These are phyloP conservation scores for Thereva unica DNA, from an alignment of 2,888 invertebrate genomes.

Conservation along the genomic window DNA sequence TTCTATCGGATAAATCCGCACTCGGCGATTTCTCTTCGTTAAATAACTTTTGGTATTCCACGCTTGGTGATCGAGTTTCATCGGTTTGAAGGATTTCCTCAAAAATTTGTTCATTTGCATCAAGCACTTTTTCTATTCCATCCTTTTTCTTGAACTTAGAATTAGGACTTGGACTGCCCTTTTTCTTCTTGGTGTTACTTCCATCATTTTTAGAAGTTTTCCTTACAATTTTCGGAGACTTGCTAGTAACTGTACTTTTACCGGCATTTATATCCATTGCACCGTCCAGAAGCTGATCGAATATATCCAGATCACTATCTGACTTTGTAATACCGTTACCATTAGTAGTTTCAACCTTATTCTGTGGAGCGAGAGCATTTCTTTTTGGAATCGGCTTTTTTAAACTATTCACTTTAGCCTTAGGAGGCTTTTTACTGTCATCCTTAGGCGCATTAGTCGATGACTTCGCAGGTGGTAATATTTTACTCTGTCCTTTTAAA, in stretches of 20 bases:
- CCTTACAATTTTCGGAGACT: slow-evolving; percentile 46
- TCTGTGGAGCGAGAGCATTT: slow-evolving; percentile 41
- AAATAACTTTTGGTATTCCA: slow-evolving; percentile 55
- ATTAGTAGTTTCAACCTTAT: background rate
- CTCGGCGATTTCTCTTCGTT: slow-evolving; percentile 56
- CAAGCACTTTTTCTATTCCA: slow-evolving; percentile 36
- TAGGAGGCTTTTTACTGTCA: background rate
- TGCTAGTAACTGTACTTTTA: slow-evolving; percentile 47
- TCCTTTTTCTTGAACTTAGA: slow-evolving; percentile 35
- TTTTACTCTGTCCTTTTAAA: too few relatives aligned
- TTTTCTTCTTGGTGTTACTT: background rate
- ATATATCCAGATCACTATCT: slow-evolving; percentile 50
- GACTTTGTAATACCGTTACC: background rate
- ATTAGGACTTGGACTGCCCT: background rate
- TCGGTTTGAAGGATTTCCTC: slow-evolving; percentile 52
- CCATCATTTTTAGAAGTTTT: slow-evolving; percentile 25
- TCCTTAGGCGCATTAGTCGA: background rate
- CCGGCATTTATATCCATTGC: slow-evolving; percentile 48
- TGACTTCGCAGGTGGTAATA: background rate
- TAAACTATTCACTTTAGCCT: slow-evolving; percentile 13
- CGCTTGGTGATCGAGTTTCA: slow-evolving; percentile 52
- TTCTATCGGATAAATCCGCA: slow-evolving; percentile 55
- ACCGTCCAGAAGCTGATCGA: slow-evolving; percentile 57
- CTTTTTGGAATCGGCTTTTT: slow-evolving; percentile 10
- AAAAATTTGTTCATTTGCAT: slow-evolving; percentile 52